Evolutionary conservation across 2,888 invertebrate species (phyloP).

Genomic region (Pachycephus smyrnensis): DNA sequence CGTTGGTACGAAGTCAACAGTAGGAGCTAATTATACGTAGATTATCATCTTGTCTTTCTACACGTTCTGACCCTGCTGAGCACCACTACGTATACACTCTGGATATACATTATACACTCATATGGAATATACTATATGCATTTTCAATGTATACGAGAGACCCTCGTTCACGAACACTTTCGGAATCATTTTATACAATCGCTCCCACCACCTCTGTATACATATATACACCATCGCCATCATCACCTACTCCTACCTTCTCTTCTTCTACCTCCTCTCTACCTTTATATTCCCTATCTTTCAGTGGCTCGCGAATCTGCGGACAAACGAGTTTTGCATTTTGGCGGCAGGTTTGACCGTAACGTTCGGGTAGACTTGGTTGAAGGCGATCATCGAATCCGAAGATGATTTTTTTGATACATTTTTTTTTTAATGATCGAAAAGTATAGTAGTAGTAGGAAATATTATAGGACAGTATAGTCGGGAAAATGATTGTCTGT

Average conservation of each 20-base stretch:
- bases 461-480: too few relatives aligned
- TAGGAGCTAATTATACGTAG: constrained; percentile 48
- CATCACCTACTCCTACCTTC: background rate
- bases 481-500: too few relatives aligned
- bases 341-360: background rate
- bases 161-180: background rate
- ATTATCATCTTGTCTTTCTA: constrained; percentile 47
- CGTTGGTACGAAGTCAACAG: constrained; percentile 22
- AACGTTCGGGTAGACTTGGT: background rate
- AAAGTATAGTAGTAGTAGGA: background rate
- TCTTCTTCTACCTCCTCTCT: background rate
- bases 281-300: background rate
- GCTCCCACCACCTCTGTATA: background rate
- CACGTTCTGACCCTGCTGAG: constrained; percentile 33
- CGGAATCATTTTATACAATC: background rate
- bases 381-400: background rate
- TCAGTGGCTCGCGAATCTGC: background rate
- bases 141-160: background rate
- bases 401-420: background rate
- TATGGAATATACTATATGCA: background rate
- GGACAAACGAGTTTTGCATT: background rate
- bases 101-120: background rate
- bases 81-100: background rate
- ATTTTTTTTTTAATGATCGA: background rate
- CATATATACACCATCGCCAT: background rate